Evolutionary conservation across 2,888 invertebrate genomes (phyloP).

Genomic region (Orthosia gracilis): DNA sequence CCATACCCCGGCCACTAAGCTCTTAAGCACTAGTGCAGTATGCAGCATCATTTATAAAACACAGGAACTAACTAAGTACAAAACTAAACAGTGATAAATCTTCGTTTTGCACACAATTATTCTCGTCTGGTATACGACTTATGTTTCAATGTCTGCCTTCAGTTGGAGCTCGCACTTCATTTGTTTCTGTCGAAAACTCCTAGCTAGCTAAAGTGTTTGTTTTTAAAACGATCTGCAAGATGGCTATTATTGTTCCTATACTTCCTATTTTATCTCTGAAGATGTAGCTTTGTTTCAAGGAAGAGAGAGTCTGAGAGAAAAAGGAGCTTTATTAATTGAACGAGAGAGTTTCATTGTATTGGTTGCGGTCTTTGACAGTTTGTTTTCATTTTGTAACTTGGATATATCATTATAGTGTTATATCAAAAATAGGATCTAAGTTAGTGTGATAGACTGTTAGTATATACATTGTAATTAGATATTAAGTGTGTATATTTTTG

Average conservation of each 20-base stretch:
- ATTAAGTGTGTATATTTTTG: too few relatives aligned
- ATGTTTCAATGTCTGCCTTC: constrained; percentile 79
- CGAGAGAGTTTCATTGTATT: constrained; percentile 27
- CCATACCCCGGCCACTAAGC: constrained; percentile 6
- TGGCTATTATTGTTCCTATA: constrained; percentile 63
- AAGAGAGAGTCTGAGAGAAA: constrained; percentile 29
- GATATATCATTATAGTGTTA: background rate
- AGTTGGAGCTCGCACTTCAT: constrained; percentile 72
- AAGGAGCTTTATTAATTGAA: constrained; percentile 47
- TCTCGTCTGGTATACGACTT: constrained; percentile 77
- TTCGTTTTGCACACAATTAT: constrained; percentile 82
- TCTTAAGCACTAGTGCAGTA: constrained; percentile 39
- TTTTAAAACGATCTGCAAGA: constrained; percentile 64
- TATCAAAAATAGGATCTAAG: background rate
- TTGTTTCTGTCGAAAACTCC: constrained; percentile 69
- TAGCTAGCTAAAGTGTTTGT: constrained; percentile 61
- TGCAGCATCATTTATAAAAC: constrained; percentile 62
- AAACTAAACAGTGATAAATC: constrained; percentile 76
- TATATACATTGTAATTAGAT: background rate
- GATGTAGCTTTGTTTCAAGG: constrained; percentile 37
- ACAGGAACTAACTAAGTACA: constrained; percentile 65
- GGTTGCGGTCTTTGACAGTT: constrained; percentile 29
- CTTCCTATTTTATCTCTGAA: constrained; percentile 56
- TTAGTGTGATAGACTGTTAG: background rate
- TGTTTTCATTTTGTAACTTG: constrained; percentile 4